Evolutionary conservation across 2,888 invertebrate genomes (phyloP).

Genomic region (Xestobium rufovillosum): DNA sequence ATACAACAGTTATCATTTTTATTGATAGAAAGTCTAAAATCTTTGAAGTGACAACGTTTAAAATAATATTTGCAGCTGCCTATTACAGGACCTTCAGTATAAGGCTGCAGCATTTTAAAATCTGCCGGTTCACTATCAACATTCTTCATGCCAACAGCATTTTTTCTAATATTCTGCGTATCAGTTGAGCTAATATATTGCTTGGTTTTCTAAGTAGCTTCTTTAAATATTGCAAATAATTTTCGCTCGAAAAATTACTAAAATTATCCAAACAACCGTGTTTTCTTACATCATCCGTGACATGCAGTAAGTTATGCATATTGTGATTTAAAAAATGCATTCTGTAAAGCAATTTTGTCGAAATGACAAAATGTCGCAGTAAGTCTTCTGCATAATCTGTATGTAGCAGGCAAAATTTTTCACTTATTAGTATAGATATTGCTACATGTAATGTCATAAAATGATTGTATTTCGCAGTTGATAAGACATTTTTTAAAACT

Average conservation of each 20-base stretch:
- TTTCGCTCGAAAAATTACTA: constrained; percentile 21
- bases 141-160: too few relatives aligned
- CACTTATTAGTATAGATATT: constrained; percentile 12
- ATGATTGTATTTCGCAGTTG: constrained; percentile 11
- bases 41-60: too few relatives aligned
- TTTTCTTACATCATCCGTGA: constrained; percentile 16
- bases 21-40: too few relatives aligned
- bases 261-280: constrained; percentile 17
- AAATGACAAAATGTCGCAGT: constrained; percentile 17
- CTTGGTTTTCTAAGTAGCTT: constrained; percentile 17
- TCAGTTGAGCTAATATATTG: constrained; percentile 17
- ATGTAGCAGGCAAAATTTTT: too few relatives aligned
- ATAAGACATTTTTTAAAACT: constrained; percentile 13
- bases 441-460: constrained; percentile 14
- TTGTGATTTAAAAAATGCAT: constrained; percentile 16
- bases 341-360: constrained; percentile 14
- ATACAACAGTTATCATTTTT: too few relatives aligned
- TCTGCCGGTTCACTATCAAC: too few relatives aligned
- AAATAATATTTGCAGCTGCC: too few relatives aligned
- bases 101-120: too few relatives aligned
- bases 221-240: constrained; percentile 17
- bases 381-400: constrained; percentile 19
- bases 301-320: constrained; percentile 19
- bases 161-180: constrained; percentile 13
- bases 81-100: too few relatives aligned